Evolutionary conservation across 2,113 vertebrate species (phyloP), one percentile per base, ranked within the genome.

Genomic region (Tachysurus vachellii): DNA sequence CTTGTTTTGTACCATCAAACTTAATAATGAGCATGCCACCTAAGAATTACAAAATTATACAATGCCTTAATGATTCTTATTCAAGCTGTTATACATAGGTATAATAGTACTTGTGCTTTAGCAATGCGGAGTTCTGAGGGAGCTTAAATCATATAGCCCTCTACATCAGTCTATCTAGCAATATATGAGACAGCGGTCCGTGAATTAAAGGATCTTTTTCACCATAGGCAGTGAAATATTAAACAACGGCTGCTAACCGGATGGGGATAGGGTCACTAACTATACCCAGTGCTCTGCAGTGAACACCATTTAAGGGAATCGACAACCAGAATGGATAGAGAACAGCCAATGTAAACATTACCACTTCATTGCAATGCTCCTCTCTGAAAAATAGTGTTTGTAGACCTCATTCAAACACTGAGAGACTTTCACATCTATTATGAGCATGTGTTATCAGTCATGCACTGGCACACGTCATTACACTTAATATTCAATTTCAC

Each of bases 231-330:
- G 76, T 80, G 85, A 71, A 36, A 71, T 14, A 80, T 86, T 86
- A 44, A 82, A 70, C 79, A 82, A 70, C 61, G 86, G n/a, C 56
- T 47, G 28, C 54, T 82, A 82, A 62, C 79, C 79, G 73, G 64
- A 80, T 86, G 66, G 16, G 31, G 26, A 59, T 71, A 31, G 42
- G 62, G 64, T 56, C 31, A 56, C 79, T 50, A 82, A 71, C 85
- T 71, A 82, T 82, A 82, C 68, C 85, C 56, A 31, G 54, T 87
- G 66, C 79, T 73, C 66, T 86, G 64, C 54, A 56, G 50, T 62
- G 66, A 85, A 56, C 79, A 76, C 88, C 88, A 83, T 88, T 76
- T 86, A 88, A 83, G 79, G 84, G 21, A 76, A 88, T 88, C 59
- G 5, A 70, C 80, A 57, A 50, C 57, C 75, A 57, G 80, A 82